Conservation (phyloP, 1,140 invertebrate species). For the Cherax quadricarinatus region DNA sequence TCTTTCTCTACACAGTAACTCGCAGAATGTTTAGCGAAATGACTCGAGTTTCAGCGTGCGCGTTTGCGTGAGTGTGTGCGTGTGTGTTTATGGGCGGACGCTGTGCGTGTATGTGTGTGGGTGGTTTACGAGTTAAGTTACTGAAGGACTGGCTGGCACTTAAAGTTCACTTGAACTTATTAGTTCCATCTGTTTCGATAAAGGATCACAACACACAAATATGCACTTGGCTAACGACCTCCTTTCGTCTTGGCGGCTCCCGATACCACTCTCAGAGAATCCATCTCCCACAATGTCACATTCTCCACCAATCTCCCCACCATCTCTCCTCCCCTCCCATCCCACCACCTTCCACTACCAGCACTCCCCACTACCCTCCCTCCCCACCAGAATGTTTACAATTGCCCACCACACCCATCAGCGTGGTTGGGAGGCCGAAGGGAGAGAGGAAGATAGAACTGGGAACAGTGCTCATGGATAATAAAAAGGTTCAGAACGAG, state of each 20-base stretch:
- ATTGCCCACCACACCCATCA: conserved; percentile 33
- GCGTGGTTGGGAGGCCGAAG: neutral
- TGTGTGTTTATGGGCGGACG: neutral
- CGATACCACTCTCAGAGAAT: neutral
- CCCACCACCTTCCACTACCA: conserved; percentile 10
- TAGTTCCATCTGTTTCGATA: neutral
- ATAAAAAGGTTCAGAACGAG: no score
- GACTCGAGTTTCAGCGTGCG: conserved; percentile 42
- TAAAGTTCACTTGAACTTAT: neutral
- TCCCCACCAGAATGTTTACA: conserved; percentile 35
- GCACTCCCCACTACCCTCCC: neutral
- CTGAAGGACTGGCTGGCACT: neutral
- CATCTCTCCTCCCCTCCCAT: neutral
- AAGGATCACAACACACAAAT: neutral
- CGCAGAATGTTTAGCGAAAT: conserved; percentile 33
- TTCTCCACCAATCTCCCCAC: neutral
- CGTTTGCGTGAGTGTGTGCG: neutral
- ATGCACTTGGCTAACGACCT: neutral
- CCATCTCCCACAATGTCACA: neutral
- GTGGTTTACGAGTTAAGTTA: neutral
- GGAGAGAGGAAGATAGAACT: conserved; percentile 8
- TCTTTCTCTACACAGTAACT: conserved; percentile 36
- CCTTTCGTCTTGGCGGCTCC: neutral
- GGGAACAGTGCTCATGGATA: neutral
- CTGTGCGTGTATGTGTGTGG: neutral